These are phyloP conservation scores for Scaptomyza pallida DNA, from an alignment of 1,140 invertebrate species.

Conservation along the genomic window DNA sequence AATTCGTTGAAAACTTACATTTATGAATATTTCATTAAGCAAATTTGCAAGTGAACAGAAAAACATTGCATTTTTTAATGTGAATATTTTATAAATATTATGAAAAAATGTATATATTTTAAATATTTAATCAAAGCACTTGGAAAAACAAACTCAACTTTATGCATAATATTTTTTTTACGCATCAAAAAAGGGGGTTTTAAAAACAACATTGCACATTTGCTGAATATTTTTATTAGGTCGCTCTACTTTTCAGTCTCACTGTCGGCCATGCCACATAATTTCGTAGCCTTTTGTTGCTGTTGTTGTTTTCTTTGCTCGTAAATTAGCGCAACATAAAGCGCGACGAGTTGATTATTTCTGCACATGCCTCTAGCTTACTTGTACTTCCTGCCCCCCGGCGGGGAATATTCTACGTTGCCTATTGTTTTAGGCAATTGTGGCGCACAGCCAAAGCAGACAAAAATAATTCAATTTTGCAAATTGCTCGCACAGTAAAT, in stretches of 20 bases:
- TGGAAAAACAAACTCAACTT: background rate
- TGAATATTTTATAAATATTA: background rate
- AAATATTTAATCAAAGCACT: background rate
- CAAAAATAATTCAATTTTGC: conserved; percentile 32
- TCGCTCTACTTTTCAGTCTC: conserved; percentile 19
- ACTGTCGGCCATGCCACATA: conserved; percentile 40
- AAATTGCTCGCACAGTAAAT: conserved; percentile 17
- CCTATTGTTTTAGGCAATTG: conserved; percentile 19
- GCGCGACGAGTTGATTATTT: conserved; percentile 61
- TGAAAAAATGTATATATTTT: background rate
- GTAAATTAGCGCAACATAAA: conserved; percentile 70
- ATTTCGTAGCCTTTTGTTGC: conserved; percentile 18
- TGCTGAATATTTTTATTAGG: background rate
- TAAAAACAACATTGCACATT: background rate
- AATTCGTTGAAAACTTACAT: background rate
- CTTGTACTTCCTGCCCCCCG: conserved; percentile 22
- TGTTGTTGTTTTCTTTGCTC: conserved; percentile 41
- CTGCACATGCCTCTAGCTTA: conserved; percentile 38
- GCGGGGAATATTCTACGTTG: conserved; percentile 19
- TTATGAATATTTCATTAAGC: background rate
- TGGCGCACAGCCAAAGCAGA: background rate
- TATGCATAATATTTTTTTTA: no score
- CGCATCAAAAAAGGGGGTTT: no score
- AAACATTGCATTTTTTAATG: background rate
- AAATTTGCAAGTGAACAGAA: background rate